These are phyloP conservation scores for Oligia latruncula DNA, from an alignment of 2,888 invertebrate genomes.

Conservation along the genomic window DNA sequence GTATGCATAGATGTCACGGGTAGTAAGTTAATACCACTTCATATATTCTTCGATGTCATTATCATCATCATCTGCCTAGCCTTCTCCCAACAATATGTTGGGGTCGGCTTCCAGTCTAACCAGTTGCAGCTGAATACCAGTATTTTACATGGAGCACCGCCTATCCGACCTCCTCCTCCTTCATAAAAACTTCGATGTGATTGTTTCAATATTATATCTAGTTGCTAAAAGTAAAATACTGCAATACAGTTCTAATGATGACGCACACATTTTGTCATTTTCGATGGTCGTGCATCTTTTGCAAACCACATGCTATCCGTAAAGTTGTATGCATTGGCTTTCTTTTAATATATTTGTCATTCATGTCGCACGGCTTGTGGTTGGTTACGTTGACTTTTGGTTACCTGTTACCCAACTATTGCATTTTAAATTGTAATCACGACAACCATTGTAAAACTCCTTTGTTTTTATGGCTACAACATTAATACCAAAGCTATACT, in stretches of 20 bases:
- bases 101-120: no score
- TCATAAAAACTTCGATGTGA: neutral
- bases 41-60: neutral
- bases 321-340: conserved; percentile 42
- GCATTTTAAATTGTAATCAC: conserved; percentile 36
- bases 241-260: conserved; percentile 23
- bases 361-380: conserved; percentile 56
- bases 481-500: conserved; percentile 20
- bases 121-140: no score
- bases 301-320: conserved; percentile 38
- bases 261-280: conserved; percentile 36
- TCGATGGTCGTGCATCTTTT: conserved; percentile 26
- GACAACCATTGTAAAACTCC: conserved; percentile 35
- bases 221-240: conserved; percentile 8
- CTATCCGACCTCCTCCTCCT: no score
- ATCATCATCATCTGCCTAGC: no score
- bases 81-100: no score
- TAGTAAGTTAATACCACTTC: neutral
- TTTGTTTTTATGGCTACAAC: conserved; percentile 19
- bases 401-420: conserved; percentile 45
- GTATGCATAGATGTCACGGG: neutral
- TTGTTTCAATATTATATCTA: conserved; percentile 2
- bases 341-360: conserved; percentile 59
- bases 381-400: conserved; percentile 51
- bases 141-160: no score